These are phyloP conservation scores for Orycteropus afer DNA, from an alignment of 2,113 vertebrate species.

Conservation along the genomic window DNA sequence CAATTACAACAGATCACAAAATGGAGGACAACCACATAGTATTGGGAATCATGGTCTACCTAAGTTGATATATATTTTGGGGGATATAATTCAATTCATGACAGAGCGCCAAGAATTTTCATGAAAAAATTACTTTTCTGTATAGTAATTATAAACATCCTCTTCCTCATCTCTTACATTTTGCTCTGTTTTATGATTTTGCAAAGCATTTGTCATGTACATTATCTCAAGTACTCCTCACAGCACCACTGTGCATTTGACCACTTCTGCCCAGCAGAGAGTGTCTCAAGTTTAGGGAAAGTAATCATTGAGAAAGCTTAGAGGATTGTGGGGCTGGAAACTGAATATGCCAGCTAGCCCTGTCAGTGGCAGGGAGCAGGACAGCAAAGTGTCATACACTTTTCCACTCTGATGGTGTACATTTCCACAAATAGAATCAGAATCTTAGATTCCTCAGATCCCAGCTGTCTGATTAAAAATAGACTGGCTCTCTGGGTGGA, in stretches of 20 bases:
- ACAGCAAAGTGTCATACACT: neutral
- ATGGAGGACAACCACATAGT: neutral
- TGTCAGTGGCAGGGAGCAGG: neutral
- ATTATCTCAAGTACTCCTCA: neutral
- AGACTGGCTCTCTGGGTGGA: neutral
- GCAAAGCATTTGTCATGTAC: rapidly evolving
- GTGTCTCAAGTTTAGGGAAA: neutral
- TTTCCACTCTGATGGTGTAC: neutral
- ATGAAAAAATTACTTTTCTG: neutral
- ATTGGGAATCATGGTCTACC: neutral
- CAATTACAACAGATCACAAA: neutral
- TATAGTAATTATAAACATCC: rapidly evolving
- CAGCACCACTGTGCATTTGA: rapidly evolving
- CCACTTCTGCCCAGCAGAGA: neutral
- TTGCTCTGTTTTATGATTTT: neutral
- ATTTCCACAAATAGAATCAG: constrained; percentile 55
- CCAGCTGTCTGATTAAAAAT: constrained; percentile 42
- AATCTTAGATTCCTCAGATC: neutral
- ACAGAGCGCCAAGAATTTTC: neutral
- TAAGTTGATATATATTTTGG: neutral
- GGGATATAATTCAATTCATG: too few relatives aligned
- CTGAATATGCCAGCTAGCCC: neutral
- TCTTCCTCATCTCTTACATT: neutral
- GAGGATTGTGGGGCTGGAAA: neutral
- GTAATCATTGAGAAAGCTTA: rapidly evolving